A percentile compares a stretch with the other conserved stretches of the same genome.
Evolutionary conservation across 2,888 invertebrate genomes (phyloP).

Genomic region (Ectemnius cavifrons): DNA sequence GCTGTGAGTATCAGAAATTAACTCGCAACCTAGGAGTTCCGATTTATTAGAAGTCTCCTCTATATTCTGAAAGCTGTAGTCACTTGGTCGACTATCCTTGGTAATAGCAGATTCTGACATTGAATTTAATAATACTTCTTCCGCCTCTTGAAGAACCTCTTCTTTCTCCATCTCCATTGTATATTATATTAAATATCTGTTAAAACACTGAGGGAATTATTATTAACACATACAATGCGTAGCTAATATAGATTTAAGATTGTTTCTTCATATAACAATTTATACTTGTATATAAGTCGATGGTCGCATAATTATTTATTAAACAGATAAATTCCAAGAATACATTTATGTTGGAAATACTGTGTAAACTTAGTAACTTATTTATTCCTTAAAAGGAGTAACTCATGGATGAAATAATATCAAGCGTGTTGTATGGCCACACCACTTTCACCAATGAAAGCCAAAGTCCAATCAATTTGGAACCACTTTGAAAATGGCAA

Average conservation of each 20-base stretch:
- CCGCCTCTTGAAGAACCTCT: conserved; percentile 23
- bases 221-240: conserved; percentile 10
- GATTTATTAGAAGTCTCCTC: not conserved
- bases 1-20: conserved; percentile 28
- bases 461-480: conserved; percentile 76
- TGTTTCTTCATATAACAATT: conserved; percentile 16
- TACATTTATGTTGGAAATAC: conserved; percentile 30
- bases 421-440: conserved; percentile 72
- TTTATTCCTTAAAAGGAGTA: conserved; percentile 40
- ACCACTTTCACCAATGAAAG: conserved; percentile 76
- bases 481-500: conserved; percentile 68
- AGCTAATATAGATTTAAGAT: conserved; percentile 20
- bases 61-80: not conserved
- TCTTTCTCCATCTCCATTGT: conserved; percentile 50
- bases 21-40: conserved; percentile 17
- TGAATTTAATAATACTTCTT: conserved; percentile 10
- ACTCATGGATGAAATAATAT: conserved; percentile 58
- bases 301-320: conserved; percentile 24
- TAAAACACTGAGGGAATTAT: conserved; percentile 52
- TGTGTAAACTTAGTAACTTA: conserved; percentile 32
- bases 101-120: conserved; percentile 12
- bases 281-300: conserved; percentile 19
- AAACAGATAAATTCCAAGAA: conserved; percentile 10
- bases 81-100: conserved; percentile 14
- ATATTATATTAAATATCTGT: conserved; percentile 38